Evolutionary conservation across 2,888 invertebrate species (phyloP).

Genomic region (Escarpia spicata): DNA sequence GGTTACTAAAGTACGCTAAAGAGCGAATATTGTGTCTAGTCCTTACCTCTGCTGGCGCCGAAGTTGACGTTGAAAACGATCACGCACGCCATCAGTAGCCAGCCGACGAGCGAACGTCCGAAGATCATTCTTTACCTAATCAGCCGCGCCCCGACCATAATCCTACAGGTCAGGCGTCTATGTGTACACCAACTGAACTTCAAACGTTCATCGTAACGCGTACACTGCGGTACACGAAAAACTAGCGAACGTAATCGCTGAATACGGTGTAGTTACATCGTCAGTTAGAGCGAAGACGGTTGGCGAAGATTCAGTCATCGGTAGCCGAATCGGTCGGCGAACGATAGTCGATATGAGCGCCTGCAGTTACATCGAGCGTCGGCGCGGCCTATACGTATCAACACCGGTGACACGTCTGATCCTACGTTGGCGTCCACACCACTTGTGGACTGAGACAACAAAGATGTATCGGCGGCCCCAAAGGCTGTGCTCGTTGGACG

Average conservation of each 20-base stretch:
- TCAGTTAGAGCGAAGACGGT: background rate
- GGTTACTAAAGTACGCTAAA: too few relatives aligned
- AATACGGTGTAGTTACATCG: background rate
- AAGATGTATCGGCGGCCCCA: conserved; percentile 6
- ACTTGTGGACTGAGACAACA: background rate
- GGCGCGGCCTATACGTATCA: background rate
- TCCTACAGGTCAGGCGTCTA: background rate
- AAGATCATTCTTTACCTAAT: background rate
- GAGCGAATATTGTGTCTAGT: too few relatives aligned
- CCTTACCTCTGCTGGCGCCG: background rate
- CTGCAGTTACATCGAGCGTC: background rate
- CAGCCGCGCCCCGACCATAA: background rate
- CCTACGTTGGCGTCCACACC: background rate
- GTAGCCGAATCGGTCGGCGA: background rate
- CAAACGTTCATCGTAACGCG: background rate
- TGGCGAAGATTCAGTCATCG: background rate
- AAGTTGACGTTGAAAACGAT: background rate
- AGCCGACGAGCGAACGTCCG: conserved; percentile 9
- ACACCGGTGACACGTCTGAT: background rate
- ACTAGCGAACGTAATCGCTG: background rate
- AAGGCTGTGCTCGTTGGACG: background rate
- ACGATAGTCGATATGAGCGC: background rate
- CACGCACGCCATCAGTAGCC: background rate
- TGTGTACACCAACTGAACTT: background rate
- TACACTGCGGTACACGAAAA: background rate